Evolutionary conservation across 2,888 invertebrate species (phyloP), one percentile per base, ranked within the genome.

Genomic region (Acronicta aceris): DNA sequence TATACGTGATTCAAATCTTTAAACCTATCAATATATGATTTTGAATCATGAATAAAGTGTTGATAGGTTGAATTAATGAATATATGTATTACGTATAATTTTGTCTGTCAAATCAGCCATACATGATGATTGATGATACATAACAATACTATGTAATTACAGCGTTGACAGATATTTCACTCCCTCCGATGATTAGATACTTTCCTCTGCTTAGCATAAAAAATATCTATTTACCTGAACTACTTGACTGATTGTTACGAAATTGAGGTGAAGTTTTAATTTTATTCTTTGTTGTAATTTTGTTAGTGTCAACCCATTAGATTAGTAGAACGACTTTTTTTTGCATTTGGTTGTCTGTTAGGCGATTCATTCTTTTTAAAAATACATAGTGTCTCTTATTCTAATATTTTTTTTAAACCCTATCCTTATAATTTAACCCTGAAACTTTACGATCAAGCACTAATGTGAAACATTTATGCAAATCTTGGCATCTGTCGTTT

Each of bases 81-180:
- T 9, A 16, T n/a, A n/a, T n/a, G n/a, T n/a, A n/a, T 67, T 27
- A 54, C 47, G 46, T 67, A 67, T 68, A 66, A 68, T 72, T 67
- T 17, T 17, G 67, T 9, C 48, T 51, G 60, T 73, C 74, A 17
- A n/a, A 45, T 12, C 36, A 54, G 33, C 47, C 36, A 53, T 54
- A 41, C 54, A 41, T 72, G 50, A 59, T 25, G n/a, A 21, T 3
- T 21, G 21, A 21, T 21, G 21, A 21, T 21, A n/a, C 25, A 17
- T 38, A 21, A 51, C 38, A 49, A 72, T 54, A 30, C n/a, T n/a
- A 8, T 67, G 51, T 16, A 55, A 55, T 73, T 55, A 68, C 38
- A 5, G 25, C n/a, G 30, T 67, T 73, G 73, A 67, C 47, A 36
- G 41, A 17, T 43, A 55, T 21, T 12, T 21, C 21, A 21, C 13